phyloP scores from a whole-genome alignment of 2,113 vertebrate species.

The Labeo catla region DNA sequence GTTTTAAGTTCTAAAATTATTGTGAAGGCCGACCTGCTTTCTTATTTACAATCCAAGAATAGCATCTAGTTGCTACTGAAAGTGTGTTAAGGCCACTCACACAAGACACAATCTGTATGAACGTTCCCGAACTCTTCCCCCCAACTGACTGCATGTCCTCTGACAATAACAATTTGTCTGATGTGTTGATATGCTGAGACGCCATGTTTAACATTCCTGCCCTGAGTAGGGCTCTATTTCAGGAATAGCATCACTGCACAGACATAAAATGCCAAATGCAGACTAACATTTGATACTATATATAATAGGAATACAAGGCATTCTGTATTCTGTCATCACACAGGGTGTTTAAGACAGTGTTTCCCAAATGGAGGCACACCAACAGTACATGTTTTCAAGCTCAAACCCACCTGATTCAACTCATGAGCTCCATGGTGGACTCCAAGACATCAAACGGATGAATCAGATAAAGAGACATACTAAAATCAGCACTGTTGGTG shows the following conservation, averaged over 20 bases:
- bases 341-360: background rate
- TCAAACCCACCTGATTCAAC: slow-evolving; percentile 2
- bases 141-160: background rate
- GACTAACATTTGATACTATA: slow-evolving; percentile 27
- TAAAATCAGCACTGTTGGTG: background rate
- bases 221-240: slow-evolving; percentile 33
- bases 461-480: background rate
- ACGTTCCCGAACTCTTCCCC: background rate
- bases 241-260: background rate
- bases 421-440: background rate
- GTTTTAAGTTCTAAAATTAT: slow-evolving; percentile 6
- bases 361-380: background rate
- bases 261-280: slow-evolving; percentile 9
- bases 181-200: slow-evolving; percentile 23
- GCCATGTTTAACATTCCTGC: slow-evolving; percentile 43
- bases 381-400: background rate
- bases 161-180: slow-evolving; percentile 34
- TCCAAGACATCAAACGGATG: background rate
- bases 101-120: background rate
- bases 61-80: background rate
- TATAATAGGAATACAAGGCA: background rate
- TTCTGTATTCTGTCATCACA: background rate
- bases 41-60: background rate
- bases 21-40: background rate
- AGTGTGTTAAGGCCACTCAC: background rate